Evolutionary conservation across 2,888 invertebrate species (phyloP), one percentile per base, ranked within the genome.

Genomic region (Nomada lathburiana): DNA sequence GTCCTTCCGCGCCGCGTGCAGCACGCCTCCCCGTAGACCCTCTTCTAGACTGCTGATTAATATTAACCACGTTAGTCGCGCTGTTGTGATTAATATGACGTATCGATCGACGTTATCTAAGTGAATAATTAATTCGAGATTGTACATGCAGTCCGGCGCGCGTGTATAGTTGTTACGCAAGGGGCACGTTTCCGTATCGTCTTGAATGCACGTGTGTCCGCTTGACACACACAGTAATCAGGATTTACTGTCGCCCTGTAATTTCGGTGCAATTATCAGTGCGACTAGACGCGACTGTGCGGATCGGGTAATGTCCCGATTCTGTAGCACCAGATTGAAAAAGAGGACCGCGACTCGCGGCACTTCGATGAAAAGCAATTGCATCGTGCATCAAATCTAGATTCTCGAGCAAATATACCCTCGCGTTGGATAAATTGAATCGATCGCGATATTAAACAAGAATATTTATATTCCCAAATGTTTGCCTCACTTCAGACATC

Each of bases 81-180:
- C 84, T 69, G 81, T 82, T 86, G 81, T 85, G 89, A 88, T 88
- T 88, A 87, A 89, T 89, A 81, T 87, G 83, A 89, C 85, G 78
- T 88, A 90, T 90, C 90, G 89, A 85, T 84, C 90, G 84, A 82
- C 86, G 85, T 90, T 90, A 89, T 90, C 90, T 88, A 85, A 84
- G 87, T 84, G 87, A 87, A 88, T 89, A 89, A 86, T 90, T 89
- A 89, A 90, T 86, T 80, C 83, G 78, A 80, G 83, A 86, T 79
- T 86, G 82, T 84, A 80, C 78, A 77, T 68, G 86, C 78, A 82
- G 57, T 86, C 77, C 77, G 78, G 72, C 75, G 68, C 75, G 78
- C 74, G 67, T 42, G 65, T 68, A 78, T 71, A 73, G 62, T 76
- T 72, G 80, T 86, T 84, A 80, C 84, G 76, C 80, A 84, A 82